Base-by-base conservation (phyloP, 2,797 vertebrate genomes). In the Sternotherus odoratus region DNA sequence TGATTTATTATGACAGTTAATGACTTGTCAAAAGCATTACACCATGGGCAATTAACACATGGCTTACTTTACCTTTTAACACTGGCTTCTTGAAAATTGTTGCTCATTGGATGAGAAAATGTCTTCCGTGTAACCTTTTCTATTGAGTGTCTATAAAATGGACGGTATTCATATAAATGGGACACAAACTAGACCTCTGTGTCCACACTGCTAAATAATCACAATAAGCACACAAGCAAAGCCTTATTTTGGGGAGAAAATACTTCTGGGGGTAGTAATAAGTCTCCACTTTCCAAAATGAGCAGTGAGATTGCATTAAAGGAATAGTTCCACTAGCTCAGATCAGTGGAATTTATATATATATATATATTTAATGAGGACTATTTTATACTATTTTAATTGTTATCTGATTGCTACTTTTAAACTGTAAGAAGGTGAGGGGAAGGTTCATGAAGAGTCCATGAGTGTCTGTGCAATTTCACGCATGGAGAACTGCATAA, bases 401-500 rank as follows among this genome's bases (percentile, higher is more conserved):
- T 69, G 83, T 80, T 85, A 85, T 90, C 81, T 90, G 75, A 93
- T 92, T 92, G 83, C 17, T 75, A 63, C 87, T 72, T 94, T 88
- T 15, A 54, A 43, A 51, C 77, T 92, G 48, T 93, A 60, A 82
- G 46, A 36, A 78, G 26, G 80, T 75, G 43, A 93, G 82, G 79
- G 33, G 74, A 82, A 83, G 26, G 89, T 89, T 93, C 48, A 43
- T 79, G 80, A 89, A 91, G 60, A 91, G 15, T 15, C 43, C 72
- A 46, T 28, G 72, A 13, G 26, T 16, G 56, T 87, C 50, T 83
- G 79, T 92, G 11, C 56, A 93, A 82, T 57, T 11, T 90, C 57
- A 78, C 88, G 23, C 13, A 88, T 12, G 12, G 66, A 88, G 12
- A 53, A 84, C 36, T 88, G 23, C 11, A 72, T 83, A 46, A 96